Base-by-base conservation (phyloP, 1,140 invertebrate species). In the Philotrypesis tridentata region DNA sequence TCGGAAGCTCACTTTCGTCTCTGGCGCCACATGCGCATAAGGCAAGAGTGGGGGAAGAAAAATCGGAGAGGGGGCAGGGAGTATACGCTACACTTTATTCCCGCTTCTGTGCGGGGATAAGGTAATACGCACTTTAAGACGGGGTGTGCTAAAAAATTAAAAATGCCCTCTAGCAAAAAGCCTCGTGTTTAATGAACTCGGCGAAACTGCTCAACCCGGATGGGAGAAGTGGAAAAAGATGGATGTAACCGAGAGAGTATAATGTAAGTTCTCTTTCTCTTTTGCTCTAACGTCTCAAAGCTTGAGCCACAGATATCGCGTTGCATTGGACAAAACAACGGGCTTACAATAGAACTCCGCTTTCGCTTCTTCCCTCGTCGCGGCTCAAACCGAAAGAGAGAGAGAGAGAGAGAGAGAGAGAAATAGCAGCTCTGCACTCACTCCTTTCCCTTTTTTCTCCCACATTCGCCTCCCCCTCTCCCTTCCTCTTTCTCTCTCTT, bases 271-370 rank as follows among this genome's bases (percentile, higher is more conserved):
- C 40, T 14, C 40, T n/a, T n/a, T 37, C 33, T 37, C 33, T 37
- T 37, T 37, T 9, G 40, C n/a, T n/a, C n/a, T n/a, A n/a, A n/a
- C 40, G 40, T 43, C 40, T 7, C 40, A 43, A 55, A 55, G 48
- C 48, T 55, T 5, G n/a, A 90, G 87, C 88, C 87, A 87, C 89
- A 88, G 90, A 91, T 91, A 91, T 91, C 90, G 86, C 90, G 89
- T 91, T 91, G 89, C 90, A 72, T 72, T 63, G 90, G 88, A 91
- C 90, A 91, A 91, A 91, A 91, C 90, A 88, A 83, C 85, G 79
- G 83, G 84, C 86, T 86, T 80, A 91, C 90, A 91, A 91, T 89
- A 88, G 89, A 84, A 76, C 84, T 78, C 84, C 85, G 87, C 85
- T 84, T 87, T 61, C 21, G 60, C 60, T 48, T 67, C 55, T 68